Conservation (phyloP, 2,888 invertebrate species). For the Eucriotettix oculatus region DNA sequence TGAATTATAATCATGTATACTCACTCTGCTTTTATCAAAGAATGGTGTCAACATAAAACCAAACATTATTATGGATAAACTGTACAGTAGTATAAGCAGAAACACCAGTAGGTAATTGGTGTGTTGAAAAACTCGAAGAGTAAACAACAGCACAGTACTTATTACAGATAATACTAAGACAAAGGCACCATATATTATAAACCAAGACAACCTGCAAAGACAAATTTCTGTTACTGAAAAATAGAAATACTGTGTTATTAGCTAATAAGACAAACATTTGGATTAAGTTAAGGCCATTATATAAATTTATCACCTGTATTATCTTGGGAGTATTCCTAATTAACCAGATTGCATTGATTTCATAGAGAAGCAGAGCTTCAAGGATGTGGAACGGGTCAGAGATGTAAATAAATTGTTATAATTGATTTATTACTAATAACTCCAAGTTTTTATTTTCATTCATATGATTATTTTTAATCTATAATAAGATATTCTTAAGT, state of each 20-base stretch:
- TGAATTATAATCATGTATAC: conserved; percentile 16
- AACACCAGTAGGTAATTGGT: conserved; percentile 65
- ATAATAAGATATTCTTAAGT: too few species aligned
- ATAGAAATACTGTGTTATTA: background rate
- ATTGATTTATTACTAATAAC: too few species aligned
- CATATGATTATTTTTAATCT: too few species aligned
- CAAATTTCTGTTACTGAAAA: background rate
- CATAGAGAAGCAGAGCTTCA: too few species aligned
- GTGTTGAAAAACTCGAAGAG: conserved; percentile 57
- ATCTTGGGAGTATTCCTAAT: too few species aligned
- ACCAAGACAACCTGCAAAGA: conserved; percentile 57
- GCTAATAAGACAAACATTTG: background rate
- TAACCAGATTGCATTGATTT: too few species aligned
- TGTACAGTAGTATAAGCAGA: conserved; percentile 59
- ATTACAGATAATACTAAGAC: conserved; percentile 45
- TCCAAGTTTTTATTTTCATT: too few species aligned
- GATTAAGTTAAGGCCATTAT: background rate
- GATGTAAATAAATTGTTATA: too few species aligned
- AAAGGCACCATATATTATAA: conserved; percentile 56
- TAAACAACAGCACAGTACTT: conserved; percentile 50
- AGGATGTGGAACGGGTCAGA: too few species aligned
- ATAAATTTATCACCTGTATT: background rate
- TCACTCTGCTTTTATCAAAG: conserved; percentile 67
- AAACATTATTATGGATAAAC: conserved; percentile 64
- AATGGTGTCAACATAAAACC: conserved; percentile 75